A percentile compares a stretch with the other conserved stretches of the same genome.
Conservation (phyloP, 2,797 vertebrate genomes). For the Lagocephalus sceleratus region DNA sequence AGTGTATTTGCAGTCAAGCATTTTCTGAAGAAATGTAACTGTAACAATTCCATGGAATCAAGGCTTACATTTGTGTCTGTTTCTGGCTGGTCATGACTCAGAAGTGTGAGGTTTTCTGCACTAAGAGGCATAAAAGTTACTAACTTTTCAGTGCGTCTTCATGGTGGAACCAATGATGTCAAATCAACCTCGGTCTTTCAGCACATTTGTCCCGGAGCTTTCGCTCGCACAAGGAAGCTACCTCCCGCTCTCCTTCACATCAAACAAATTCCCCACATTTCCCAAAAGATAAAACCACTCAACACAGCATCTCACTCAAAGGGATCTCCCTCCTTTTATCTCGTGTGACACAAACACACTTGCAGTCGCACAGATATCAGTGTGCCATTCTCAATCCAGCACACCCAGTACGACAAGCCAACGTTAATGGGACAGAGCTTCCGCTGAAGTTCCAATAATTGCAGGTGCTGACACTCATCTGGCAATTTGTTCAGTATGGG, state of each 20-base stretch:
- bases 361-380: constrained; percentile 13
- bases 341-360: constrained; percentile 20
- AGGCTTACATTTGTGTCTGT: too few species aligned
- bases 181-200: constrained; percentile 3
- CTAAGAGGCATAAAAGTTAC: not conserved
- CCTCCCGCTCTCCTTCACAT: constrained; percentile 42
- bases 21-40: too few species aligned
- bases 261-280: constrained; percentile 71
- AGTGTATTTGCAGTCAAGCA: too few species aligned
- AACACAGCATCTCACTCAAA: constrained; percentile 45
- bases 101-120: not conserved
- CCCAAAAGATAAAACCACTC: constrained; percentile 56
- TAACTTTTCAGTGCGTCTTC: not conserved
- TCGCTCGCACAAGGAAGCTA: constrained; percentile 8
- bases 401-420: constrained; percentile 10
- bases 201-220: constrained; percentile 11
- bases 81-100: not conserved
- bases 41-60: too few species aligned
- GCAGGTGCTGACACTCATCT: too few species aligned
- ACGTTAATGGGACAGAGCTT: not conserved
- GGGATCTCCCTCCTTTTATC: constrained; percentile 39
- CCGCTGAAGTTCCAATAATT: not conserved
- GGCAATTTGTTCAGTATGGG: constrained; percentile 8
- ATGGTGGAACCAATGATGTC: not conserved
- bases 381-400: constrained; percentile 24